These are phyloP conservation scores for Aviceda subcristata DNA, from an alignment of 2,113 vertebrate species.

Conservation along the genomic window DNA sequence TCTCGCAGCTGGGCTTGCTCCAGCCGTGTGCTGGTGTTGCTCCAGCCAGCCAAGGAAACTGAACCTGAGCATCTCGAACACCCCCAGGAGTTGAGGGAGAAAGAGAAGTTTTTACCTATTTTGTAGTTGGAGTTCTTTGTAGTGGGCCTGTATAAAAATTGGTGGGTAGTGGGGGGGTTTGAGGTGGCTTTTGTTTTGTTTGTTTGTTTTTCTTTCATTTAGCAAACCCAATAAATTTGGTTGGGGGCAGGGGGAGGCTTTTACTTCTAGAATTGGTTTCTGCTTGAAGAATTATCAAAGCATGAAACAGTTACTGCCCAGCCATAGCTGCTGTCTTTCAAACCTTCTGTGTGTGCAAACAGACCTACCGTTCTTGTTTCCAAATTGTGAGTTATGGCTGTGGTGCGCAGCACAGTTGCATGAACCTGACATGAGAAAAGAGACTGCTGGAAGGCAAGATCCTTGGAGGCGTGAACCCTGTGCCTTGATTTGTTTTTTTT, in stretches of 20 bases:
- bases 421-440: neutral
- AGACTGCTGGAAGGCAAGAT: neutral
- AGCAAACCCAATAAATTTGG: neutral
- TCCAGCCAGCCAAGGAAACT: neutral
- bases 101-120: neutral
- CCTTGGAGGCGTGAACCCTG: neutral
- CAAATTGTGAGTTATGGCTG: neutral
- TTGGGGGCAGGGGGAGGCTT: accelerated
- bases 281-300: neutral
- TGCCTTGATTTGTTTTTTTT: neutral
- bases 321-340: neutral
- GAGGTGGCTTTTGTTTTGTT: neutral
- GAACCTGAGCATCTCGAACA: neutral
- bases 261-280: neutral
- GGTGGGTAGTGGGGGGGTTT: neutral
- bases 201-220: neutral
- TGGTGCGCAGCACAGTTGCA: neutral
- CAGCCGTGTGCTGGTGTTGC: neutral
- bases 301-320: neutral
- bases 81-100: neutral
- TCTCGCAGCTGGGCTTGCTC: neutral
- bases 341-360: neutral
- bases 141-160: neutral
- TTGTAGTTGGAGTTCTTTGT: neutral
- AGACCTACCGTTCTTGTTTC: neutral